Evolutionary conservation across 2,888 invertebrate genomes (phyloP), one percentile per base, ranked within the genome.

Genomic region (Anthoptus insignis): DNA sequence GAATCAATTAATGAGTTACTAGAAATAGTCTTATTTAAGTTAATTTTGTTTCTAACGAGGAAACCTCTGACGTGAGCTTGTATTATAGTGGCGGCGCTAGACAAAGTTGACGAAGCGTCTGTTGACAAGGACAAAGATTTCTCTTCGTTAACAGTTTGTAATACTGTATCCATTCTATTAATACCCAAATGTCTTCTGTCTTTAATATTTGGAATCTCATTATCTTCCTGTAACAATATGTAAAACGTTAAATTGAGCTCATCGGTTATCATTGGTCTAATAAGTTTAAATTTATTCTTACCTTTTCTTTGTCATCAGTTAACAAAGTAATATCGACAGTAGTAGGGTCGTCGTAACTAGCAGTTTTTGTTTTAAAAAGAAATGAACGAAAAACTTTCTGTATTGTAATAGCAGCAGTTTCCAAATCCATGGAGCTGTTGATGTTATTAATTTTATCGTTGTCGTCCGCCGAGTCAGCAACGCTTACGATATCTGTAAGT

Each of bases 31-130:
- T 89, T 93, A 66, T 87, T 87, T 39, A 84, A 82, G 73, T 88
- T 84, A n/a, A 89, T 74, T 76, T 88, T 89, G 79, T 94, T 94
- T 65, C 96, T 88, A 37, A 95, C 95, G 76, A 96, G 91, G 79
- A 94, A 96, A 2, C 96, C 96, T 67, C 96, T 91, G 50, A 96
- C 95, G 53, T 96, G 95, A 5, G 96, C 95, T 85, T 96, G 96
- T 72, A 96, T 96, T 75, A 94, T 94, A 3, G 94, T 95, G 34
- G 96, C 95, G 16, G 94, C 95, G 78, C 94, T 94, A 21, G 93
- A 93, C 64, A 93, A 74, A 21, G 91, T 89, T 14, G 93, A 93
- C 11, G 93, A 93, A 70, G 93, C 93, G 67, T 93, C 93, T 24
- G 92, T 93, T 22, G 93, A 93, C 64, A 90, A 78, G 0, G 93